Base-by-base conservation (phyloP, 2,888 invertebrate genomes). In the Leucophenga montana region DNA sequence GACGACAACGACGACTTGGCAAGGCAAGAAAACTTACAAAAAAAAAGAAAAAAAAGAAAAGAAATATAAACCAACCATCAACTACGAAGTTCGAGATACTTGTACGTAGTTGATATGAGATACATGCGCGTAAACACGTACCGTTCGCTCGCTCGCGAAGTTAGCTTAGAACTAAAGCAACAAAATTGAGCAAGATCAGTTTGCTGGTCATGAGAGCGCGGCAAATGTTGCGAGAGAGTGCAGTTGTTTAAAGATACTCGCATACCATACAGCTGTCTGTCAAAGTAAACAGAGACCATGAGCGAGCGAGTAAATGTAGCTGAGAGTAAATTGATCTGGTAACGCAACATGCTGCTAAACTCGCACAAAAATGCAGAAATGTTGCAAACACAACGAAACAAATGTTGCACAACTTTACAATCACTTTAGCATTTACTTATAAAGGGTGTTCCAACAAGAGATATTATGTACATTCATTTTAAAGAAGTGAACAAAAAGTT, bases 171-270 rank as follows among this genome's bases (percentile, higher is more conserved):
- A 67, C 46, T 54, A 39, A 64, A 33, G 16, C 33, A 33, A 62
- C 62, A 22, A 57, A 27, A 31, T 74, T 81, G 83, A 74, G 72
- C 69, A 73, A 74, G 81, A 81, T 81, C 83, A 77, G 78, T 75
- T 53, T 70, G 46, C 22, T 66, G 66, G 27, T 16, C 0, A 39
- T 61, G 62, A 57, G 68, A 53, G 64, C 20, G 67, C 20, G 33
- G n/a, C 1, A 18, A 1, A 18, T 14, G 27, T 59, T 14, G 27
- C 31, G 59, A 31, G 59, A 59, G 16, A 16, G 53, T 16, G 1
- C 14, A n/a, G 14, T 53, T 53, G 53, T 11, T n/a, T 5, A 22
- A 31, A n/a, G n/a, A n/a, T n/a, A n/a, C n/a, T n/a, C n/a, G n/a
- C n/a, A n/a, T n/a, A n/a, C n/a, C n/a, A n/a, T 57, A 13, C 13